Conservation (phyloP, 2,797 vertebrate species). For the Triplophysa bombifrons region DNA sequence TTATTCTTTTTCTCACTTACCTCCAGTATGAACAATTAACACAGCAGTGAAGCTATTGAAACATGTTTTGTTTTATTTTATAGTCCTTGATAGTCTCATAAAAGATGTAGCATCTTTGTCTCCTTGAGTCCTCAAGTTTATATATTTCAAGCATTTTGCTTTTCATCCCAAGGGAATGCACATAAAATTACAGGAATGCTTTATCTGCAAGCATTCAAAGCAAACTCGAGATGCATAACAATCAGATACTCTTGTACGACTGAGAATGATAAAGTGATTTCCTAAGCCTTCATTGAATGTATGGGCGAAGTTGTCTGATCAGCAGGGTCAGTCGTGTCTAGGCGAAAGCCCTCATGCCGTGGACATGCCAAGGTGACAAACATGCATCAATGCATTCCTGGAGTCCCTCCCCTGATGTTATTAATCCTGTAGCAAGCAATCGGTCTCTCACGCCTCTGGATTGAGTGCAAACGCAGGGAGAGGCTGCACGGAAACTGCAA, state of each 20-base stretch:
- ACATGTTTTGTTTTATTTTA: not conserved
- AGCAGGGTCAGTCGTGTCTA: not conserved
- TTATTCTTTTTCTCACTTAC: slow-evolving; percentile 45
- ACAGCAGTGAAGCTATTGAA: slow-evolving; percentile 28
- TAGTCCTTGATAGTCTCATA: not conserved
- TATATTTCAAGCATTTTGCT: not conserved
- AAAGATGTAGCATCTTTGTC: not conserved
- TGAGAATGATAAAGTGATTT: slow-evolving; percentile 27
- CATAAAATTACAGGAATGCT: not conserved
- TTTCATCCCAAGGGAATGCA: not conserved
- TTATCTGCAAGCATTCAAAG: not conserved
- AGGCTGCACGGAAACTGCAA: not conserved
- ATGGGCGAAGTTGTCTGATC: slow-evolving; percentile 3
- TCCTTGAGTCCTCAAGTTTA: not conserved
- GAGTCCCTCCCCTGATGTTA: slow-evolving; percentile 31
- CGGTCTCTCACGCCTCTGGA: slow-evolving; percentile 18
- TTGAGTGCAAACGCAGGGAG: slow-evolving; percentile 20
- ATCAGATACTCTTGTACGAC: slow-evolving; percentile 1
- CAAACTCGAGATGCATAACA: slow-evolving; percentile 13
- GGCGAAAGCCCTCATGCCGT: slow-evolving; percentile 36
- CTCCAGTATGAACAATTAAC: slow-evolving; percentile 2
- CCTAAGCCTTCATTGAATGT: slow-evolving; percentile 13
- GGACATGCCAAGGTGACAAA: slow-evolving; percentile 52
- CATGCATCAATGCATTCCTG: slow-evolving; percentile 31
- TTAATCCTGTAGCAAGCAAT: slow-evolving; percentile 54